Conservation (phyloP, 2,113 vertebrate species). For the Puffinus mauretanicus region DNA sequence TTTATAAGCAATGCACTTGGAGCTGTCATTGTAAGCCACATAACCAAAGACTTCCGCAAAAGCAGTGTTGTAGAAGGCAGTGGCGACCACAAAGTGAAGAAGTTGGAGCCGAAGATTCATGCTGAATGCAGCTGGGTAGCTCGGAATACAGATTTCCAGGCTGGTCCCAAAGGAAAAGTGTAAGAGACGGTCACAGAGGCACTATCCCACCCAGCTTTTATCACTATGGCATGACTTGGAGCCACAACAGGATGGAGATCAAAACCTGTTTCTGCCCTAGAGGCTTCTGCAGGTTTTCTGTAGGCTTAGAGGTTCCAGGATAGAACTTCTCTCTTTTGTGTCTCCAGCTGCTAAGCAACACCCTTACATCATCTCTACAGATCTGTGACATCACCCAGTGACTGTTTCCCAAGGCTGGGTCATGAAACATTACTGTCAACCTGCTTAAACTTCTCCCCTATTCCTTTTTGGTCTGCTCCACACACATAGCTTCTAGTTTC, state of each 20-base stretch:
- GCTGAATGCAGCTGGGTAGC: background rate
- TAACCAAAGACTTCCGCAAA: background rate
- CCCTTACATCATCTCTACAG: background rate
- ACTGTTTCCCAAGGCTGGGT: background rate
- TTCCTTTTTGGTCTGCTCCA: background rate
- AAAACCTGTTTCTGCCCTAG: background rate
- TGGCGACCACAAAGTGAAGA: background rate
- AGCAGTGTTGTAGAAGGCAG: background rate
- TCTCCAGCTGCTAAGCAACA: background rate
- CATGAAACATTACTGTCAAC: background rate
- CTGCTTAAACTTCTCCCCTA: background rate
- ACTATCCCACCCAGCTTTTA: no score
- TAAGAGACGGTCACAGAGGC: background rate
- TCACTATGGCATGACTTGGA: background rate
- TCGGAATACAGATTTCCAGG: background rate
- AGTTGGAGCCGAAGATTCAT: background rate
- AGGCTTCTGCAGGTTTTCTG: background rate
- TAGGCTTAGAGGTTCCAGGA: background rate
- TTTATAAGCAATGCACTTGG: conserved; percentile 62
- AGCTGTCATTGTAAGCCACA: background rate
- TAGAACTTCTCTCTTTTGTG: background rate
- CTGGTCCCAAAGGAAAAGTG: background rate
- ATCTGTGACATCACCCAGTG: background rate
- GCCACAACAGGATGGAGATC: background rate
- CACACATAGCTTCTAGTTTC: rapidly evolving